These are phyloP conservation scores for Dynastes tityus DNA, from an alignment of 2,888 invertebrate genomes.

Conservation along the genomic window DNA sequence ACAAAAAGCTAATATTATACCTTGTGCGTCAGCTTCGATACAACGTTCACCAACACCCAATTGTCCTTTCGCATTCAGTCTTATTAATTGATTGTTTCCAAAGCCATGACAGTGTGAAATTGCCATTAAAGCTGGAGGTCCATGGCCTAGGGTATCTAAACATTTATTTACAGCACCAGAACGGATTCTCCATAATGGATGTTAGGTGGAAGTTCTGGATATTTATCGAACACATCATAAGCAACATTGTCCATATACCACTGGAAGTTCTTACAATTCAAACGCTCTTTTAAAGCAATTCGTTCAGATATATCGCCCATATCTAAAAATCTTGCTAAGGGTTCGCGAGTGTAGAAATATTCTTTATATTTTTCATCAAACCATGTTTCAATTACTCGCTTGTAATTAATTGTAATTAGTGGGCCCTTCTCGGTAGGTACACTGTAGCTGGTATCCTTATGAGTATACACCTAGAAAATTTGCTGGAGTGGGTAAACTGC, in stretches of 20 bases:
- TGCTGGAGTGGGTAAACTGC: no score
- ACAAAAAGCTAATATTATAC: conserved; percentile 92
- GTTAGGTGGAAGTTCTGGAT: conserved; percentile 95
- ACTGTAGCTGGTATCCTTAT: no score
- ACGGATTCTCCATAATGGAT: conserved; percentile 94
- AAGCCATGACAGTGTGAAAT: conserved; percentile 94
- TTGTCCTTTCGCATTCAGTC: conserved; percentile 95
- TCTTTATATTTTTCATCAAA: conserved; percentile 97
- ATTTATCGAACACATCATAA: conserved; percentile 95
- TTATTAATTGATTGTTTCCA: conserved; percentile 94
- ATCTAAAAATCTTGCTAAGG: conserved; percentile 86
- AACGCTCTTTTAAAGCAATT: conserved; percentile 84
- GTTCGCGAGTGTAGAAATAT: conserved; percentile 97
- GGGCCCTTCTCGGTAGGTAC: conserved; percentile 83
- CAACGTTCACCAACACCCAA: conserved; percentile 97
- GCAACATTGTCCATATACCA: conserved; percentile 98
- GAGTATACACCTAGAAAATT: no score
- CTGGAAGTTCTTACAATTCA: conserved; percentile 94
- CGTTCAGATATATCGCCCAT: conserved; percentile 93
- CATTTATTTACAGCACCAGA: conserved; percentile 88
- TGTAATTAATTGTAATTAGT: conserved; percentile 95
- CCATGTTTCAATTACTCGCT: conserved; percentile 99
- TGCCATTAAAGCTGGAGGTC: conserved; percentile 92
- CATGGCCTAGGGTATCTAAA: conserved; percentile 94
- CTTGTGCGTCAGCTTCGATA: conserved; percentile 89